Base-by-base conservation (phyloP, 1,140 invertebrate species). In the Stenopsyche tienmushanensis region DNA sequence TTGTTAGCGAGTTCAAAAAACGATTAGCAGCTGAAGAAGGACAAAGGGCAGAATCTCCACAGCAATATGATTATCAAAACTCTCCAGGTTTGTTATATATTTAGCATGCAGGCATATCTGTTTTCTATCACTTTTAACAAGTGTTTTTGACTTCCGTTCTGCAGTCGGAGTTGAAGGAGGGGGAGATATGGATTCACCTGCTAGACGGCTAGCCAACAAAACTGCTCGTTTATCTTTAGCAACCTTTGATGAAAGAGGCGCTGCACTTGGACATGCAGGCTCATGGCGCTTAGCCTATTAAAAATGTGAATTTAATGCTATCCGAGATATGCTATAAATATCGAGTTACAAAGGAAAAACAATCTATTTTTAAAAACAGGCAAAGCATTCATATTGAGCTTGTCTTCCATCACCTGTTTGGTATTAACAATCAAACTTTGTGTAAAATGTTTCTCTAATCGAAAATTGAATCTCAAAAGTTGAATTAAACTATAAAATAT, bases 151-250 rank as follows among this genome's bases (percentile, higher is more conserved):
- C 9, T 9, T 41, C n/a, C n/a, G n/a, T 21, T 53, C 15, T 66
- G 17, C 20, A 70, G 68, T 70, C 8, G 68, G 68, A 18, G 68
- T 70, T 17, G 68, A 70, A 87, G 71, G 88, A 92, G 83, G 92
- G 92, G 86, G 91, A 92, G 78, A 89, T 88, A 34, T 80, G 93
- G 70, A 95, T 91, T 75, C 88, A 82, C 70, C 88, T 81, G 67
- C 94, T 88, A 79, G 91, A 85, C 18, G 89, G 5, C 81, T 94
- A n/a, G 88, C 88, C 55, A 94, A 94, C 78, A 94, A 94, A 77
- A 79, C 94, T 62, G 90, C 90, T 45, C 87, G 91, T 74, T 83
- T 96, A 29, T 92, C 92, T 23, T 82, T 96, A 39, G 91, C 92
- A 15, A 94, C 92, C 2, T 94, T 94, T 75, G 91, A 94, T 73